Evolutionary conservation across 2,888 invertebrate species (phyloP), one percentile per base, ranked within the genome.

Genomic region (Plagiodera versicolora): DNA sequence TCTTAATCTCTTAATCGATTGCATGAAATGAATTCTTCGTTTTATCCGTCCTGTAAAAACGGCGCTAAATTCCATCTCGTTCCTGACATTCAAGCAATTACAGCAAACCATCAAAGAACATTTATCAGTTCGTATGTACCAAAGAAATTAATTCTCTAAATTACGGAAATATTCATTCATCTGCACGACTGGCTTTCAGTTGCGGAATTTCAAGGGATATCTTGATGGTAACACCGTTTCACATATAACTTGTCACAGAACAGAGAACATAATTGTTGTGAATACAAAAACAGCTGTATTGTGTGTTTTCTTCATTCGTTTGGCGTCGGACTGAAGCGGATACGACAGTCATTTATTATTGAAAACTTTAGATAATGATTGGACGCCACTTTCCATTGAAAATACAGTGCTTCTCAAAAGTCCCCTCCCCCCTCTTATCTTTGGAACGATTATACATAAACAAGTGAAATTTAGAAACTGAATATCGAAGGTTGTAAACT

Each of bases 1-100:
- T 5, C 24, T 6, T 5, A 24, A 24, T 6, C 24, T 24, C 24
- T 24, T 6, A 3, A 24, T 24, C 24, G 24, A 24, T 24, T 24
- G 3, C 6, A 24, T 1, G 32, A 32, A 6, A 32, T 32, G 11
- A 11, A 11, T 32, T 32, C 11, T 32, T 32, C 32, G 10, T 32
- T 11, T 28, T 28, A 28, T 4, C 28, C 8, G 28, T 28, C 28
- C 28, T 6, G 4, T 28, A 28, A 10, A 32, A 10, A 32, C 10
- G 11, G 68, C 67, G 68, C 69, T 64, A 70, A 67, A 70, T 69
- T 67, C 69, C 68, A 70, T 70, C 72, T 72, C 71, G 72, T 70
- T 72, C 66, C 63, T 68, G 65, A 65, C 67, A 62, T 65, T 64
- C 69, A 65, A 70, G 68, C 69, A 66, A 69, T 67, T 66, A 65